These are phyloP conservation scores for Sus scrofa DNA, from an alignment of 2,113 vertebrate genomes.

Conservation along the genomic window DNA sequence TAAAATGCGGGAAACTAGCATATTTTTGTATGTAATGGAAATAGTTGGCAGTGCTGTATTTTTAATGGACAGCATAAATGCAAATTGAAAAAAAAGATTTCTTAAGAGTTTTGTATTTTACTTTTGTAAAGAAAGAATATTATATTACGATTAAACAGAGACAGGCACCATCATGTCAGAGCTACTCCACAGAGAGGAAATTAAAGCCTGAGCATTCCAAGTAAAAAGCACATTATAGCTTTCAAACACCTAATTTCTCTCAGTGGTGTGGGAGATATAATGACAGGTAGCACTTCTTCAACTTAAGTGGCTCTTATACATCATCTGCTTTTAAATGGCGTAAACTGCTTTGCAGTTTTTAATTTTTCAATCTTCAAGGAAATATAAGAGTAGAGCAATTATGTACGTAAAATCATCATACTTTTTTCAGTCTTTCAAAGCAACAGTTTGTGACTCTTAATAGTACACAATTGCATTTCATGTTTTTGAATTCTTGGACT, in stretches of 20 bases:
- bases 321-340: conserved; percentile 62
- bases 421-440: background rate
- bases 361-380: conserved; percentile 70
- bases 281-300: background rate
- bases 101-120: background rate
- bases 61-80: conserved; percentile 51
- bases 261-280: background rate
- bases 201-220: background rate
- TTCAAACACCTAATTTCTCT: conserved; percentile 5
- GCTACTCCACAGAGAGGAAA: background rate
- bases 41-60: conserved; percentile 22
- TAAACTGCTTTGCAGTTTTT: conserved; percentile 66
- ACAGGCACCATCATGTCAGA: background rate
- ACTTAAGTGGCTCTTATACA: conserved; percentile 49
- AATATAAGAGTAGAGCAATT: conserved; percentile 44
- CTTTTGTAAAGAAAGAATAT: background rate
- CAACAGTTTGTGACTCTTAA: background rate
- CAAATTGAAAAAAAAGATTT: conserved; percentile 14
- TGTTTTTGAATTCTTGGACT: background rate
- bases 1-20: conserved; percentile 31
- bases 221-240: conserved; percentile 27
- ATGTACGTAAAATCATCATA: background rate
- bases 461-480: background rate
- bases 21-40: conserved; percentile 51
- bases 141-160: conserved; percentile 1